Conservation (phyloP, 2,888 invertebrate genomes). For the Thereva unica region DNA sequence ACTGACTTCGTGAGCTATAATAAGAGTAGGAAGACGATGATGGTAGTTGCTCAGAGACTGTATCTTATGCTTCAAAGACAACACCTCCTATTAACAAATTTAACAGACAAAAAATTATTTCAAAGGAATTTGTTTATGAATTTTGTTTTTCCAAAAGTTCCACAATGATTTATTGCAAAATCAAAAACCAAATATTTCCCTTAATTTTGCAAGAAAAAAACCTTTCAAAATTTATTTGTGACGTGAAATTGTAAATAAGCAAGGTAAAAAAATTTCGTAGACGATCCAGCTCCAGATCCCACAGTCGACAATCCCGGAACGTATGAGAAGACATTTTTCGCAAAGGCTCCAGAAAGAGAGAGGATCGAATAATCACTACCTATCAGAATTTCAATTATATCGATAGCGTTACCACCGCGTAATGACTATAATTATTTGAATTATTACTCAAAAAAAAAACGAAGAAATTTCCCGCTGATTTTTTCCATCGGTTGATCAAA, state of each 20-base stretch:
- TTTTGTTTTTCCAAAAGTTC: too few species aligned
- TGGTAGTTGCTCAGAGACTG: too few species aligned
- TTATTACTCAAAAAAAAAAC: conserved; percentile 54
- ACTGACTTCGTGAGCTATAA: too few species aligned
- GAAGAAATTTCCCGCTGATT: conserved; percentile 14
- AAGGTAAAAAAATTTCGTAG: conserved; percentile 22
- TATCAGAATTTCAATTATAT: conserved; percentile 60
- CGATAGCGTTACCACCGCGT: conserved; percentile 60
- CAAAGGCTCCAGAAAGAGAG: conserved; percentile 27
- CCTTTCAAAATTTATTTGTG: conserved; percentile 20
- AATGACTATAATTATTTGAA: conserved; percentile 60
- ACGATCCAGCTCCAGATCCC: conserved; percentile 12
- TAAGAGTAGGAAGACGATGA: too few species aligned
- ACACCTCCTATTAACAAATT: too few species aligned
- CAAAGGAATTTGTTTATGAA: too few species aligned
- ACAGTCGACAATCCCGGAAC: conserved; percentile 9
- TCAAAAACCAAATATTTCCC: too few species aligned
- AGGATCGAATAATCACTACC: conserved; percentile 55
- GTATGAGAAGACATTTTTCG: background rate
- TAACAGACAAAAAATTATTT: too few species aligned
- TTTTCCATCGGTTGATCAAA: conserved; percentile 24
- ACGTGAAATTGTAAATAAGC: conserved; percentile 33
- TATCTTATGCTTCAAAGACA: too few species aligned
- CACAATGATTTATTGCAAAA: too few species aligned
- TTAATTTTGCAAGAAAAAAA: too few species aligned